Conservation (phyloP, 2,113 vertebrate genomes). For the Sula dactylatra region DNA sequence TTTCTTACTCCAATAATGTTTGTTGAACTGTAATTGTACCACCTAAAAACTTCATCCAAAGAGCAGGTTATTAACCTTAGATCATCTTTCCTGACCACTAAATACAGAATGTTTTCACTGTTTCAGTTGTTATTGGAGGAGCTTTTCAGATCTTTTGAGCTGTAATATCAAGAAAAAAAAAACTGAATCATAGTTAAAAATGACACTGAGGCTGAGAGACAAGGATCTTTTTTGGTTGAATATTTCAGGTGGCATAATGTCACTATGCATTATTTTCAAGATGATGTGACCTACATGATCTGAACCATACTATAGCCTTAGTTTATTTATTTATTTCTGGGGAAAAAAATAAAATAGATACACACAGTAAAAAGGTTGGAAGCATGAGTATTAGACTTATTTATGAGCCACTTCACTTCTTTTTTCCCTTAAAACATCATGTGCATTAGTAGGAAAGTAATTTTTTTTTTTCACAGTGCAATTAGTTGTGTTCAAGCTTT, state of each 20-base stretch:
- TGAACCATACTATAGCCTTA: neutral
- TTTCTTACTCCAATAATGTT: neutral
- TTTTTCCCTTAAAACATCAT: neutral
- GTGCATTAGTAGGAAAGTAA: neutral
- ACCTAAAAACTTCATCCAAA: neutral
- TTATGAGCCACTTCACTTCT: neutral
- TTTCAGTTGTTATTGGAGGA: neutral
- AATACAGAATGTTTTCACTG: neutral
- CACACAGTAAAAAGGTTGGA: neutral
- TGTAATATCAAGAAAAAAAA: neutral
- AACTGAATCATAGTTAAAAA: neutral
- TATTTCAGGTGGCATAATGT: conserved; percentile 68
- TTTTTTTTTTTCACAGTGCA: neutral
- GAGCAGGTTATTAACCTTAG: neutral
- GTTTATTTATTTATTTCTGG: neutral
- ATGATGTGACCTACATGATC: neutral
- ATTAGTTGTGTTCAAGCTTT: neutral
- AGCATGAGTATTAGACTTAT: rapidly evolving
- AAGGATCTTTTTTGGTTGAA: conserved; percentile 32
- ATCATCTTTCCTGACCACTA: neutral
- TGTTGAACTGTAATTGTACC: neutral
- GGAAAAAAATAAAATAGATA: neutral
- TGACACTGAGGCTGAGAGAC: conserved; percentile 58
- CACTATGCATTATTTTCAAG: conserved; percentile 44
- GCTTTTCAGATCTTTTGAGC: neutral